Percentiles rank a stretch among this genome's conserved stretches.
Conservation (phyloP, 2,113 vertebrate genomes). For the Saccopteryx bilineata region DNA sequence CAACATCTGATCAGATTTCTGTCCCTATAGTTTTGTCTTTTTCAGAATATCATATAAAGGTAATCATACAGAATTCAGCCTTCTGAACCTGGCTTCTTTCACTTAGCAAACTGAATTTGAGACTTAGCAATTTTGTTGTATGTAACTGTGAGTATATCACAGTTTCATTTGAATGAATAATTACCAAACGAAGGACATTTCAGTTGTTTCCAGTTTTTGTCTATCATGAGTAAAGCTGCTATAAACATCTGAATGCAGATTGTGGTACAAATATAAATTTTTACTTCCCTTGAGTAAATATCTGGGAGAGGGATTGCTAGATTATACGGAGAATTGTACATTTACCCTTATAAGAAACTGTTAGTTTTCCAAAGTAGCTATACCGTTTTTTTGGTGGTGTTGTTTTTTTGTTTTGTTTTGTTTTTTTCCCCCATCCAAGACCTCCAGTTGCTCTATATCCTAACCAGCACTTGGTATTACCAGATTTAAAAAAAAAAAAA, state of each 20-base stretch:
- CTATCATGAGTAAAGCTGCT: neutral
- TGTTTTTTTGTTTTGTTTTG: no score
- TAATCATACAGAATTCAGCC: neutral
- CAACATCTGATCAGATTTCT: neutral
- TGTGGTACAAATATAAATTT: neutral
- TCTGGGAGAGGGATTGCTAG: neutral
- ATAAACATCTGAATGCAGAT: neutral
- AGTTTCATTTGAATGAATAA: neutral
- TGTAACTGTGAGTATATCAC: neutral
- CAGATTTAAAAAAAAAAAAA: neutral
- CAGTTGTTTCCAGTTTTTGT: neutral
- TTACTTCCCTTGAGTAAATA: neutral
- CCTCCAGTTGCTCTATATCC: neutral
- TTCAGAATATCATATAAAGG: neutral
- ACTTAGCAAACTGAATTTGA: neutral
- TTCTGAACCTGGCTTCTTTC: neutral
- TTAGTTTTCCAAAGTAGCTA: conserved; percentile 24
- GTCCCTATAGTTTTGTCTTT: neutral
- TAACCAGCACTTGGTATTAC: neutral
- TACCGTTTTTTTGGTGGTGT: neutral
- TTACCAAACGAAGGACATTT: neutral
- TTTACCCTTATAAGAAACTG: neutral
- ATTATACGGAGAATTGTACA: neutral
- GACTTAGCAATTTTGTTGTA: neutral
- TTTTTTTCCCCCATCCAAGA: neutral